Evolutionary conservation across 2,113 vertebrate genomes (phyloP).

Genomic region (Trinectes maculatus): DNA sequence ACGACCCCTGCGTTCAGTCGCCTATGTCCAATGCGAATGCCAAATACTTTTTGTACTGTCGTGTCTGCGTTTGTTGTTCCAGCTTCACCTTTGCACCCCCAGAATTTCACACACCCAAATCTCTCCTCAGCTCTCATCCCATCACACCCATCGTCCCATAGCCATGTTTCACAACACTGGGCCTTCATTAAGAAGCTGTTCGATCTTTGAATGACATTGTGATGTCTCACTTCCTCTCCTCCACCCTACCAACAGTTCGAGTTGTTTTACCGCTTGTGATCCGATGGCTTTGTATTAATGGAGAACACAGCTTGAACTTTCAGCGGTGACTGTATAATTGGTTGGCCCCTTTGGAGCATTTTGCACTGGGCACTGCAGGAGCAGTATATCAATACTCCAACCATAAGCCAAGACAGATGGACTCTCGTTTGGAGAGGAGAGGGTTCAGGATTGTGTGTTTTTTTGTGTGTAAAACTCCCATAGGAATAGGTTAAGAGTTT

Average conservation of each 20-base stretch:
- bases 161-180: not conserved
- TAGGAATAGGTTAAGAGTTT: slow-evolving; percentile 54
- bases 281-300: slow-evolving; percentile 67
- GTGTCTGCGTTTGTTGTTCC: slow-evolving; percentile 59
- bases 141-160: not conserved
- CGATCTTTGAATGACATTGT: not conserved
- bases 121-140: slow-evolving; percentile 49
- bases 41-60: slow-evolving; percentile 22
- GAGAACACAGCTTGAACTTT: slow-evolving; percentile 57
- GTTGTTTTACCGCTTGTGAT: slow-evolving; percentile 60
- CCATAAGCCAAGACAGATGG: slow-evolving; percentile 54
- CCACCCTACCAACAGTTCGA: slow-evolving; percentile 35
- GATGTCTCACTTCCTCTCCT: slow-evolving; percentile 14
- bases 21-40: not conserved
- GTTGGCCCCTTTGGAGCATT: slow-evolving; percentile 57
- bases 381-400: slow-evolving; percentile 55
- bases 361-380: slow-evolving; percentile 48
- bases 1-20: slow-evolving; percentile 10
- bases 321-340: slow-evolving; percentile 43
- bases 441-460: slow-evolving; percentile 44
- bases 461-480: slow-evolving; percentile 39
- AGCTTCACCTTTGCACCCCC: slow-evolving; percentile 48
- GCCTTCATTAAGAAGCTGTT: not conserved
- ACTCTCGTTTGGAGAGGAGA: slow-evolving; percentile 47
- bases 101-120: slow-evolving; percentile 54